These are phyloP conservation scores for Mayetiola destructor DNA, from an alignment of 2,888 invertebrate genomes.

Conservation along the genomic window DNA sequence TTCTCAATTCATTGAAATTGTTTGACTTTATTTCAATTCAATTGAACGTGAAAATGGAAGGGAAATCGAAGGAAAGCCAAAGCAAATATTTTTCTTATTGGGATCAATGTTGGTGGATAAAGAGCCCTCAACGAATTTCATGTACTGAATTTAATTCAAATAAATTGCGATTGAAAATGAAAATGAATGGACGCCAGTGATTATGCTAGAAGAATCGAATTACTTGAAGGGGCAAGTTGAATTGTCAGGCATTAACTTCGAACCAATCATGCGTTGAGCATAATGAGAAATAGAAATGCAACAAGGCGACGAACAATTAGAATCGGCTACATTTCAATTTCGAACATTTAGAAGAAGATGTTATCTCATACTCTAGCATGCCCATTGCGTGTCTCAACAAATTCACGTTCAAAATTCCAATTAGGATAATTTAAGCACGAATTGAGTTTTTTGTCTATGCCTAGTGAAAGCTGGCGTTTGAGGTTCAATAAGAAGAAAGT, in stretches of 20 bases:
- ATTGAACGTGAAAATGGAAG: neutral
- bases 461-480: neutral
- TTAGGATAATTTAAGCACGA: no score
- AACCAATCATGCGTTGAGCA: no score
- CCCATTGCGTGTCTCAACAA: no score
- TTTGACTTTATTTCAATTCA: slow-evolving; percentile 7
- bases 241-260: no score
- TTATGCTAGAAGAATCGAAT: neutral
- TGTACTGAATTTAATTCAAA: slow-evolving; percentile 2
- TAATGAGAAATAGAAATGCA: no score
- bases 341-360: no score
- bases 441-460: no score
- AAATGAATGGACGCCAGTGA: neutral
- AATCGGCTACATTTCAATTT: no score
- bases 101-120: neutral
- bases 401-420: no score
- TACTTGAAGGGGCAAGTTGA: no score
- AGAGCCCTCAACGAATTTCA: neutral
- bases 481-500: neutral
- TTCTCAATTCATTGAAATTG: neutral
- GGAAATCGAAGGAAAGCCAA: neutral
- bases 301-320: no score
- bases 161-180: neutral
- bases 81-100: neutral
- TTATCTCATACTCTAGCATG: no score